These are phyloP conservation scores for Lateolabrax maculatus DNA, from an alignment of 2,797 vertebrate genomes.

Conservation along the genomic window DNA sequence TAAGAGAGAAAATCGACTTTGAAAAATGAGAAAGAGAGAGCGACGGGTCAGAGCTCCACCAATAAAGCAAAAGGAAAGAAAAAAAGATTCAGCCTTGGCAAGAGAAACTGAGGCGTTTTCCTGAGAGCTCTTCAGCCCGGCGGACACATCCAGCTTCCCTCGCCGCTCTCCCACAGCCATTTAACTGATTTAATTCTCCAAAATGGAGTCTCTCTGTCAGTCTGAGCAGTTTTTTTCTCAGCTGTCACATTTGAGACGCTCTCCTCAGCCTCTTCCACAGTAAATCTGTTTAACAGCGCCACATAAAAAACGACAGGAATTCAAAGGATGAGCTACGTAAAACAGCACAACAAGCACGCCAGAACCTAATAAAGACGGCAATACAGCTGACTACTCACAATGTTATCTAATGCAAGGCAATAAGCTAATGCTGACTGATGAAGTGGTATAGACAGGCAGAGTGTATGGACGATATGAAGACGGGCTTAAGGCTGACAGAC, in stretches of 20 bases:
- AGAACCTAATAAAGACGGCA: slow-evolving; percentile 47
- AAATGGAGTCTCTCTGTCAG: slow-evolving; percentile 78
- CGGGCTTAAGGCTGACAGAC: slow-evolving; percentile 25
- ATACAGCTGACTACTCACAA: slow-evolving; percentile 46
- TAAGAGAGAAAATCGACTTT: slow-evolving; percentile 76
- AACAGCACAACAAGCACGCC: slow-evolving; percentile 58
- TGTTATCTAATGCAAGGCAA: slow-evolving; percentile 41
- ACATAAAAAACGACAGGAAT: slow-evolving; percentile 68
- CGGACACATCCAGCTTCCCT: slow-evolving; percentile 65
- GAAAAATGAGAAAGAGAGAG: slow-evolving; percentile 72
- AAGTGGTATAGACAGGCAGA: not conserved
- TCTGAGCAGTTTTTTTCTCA: slow-evolving; percentile 48
- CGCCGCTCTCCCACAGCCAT: slow-evolving; percentile 68
- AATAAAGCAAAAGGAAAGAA: slow-evolving; percentile 59
- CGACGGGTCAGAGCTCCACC: slow-evolving; percentile 65
- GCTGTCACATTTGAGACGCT: slow-evolving; percentile 70
- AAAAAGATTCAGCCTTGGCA: slow-evolving; percentile 65
- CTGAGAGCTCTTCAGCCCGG: slow-evolving; percentile 73
- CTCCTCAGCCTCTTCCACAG: slow-evolving; percentile 56
- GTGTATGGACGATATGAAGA: not conserved
- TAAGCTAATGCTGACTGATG: slow-evolving; percentile 62
- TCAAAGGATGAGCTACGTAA: slow-evolving; percentile 63
- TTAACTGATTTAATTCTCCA: slow-evolving; percentile 80
- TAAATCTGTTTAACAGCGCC: slow-evolving; percentile 74
- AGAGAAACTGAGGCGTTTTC: slow-evolving; percentile 64